Percentiles rank a stretch among this genome's conserved stretches.
Evolutionary conservation across 2,113 vertebrate species (phyloP).

Genomic region (Tympanuchus pallidicinctus): DNA sequence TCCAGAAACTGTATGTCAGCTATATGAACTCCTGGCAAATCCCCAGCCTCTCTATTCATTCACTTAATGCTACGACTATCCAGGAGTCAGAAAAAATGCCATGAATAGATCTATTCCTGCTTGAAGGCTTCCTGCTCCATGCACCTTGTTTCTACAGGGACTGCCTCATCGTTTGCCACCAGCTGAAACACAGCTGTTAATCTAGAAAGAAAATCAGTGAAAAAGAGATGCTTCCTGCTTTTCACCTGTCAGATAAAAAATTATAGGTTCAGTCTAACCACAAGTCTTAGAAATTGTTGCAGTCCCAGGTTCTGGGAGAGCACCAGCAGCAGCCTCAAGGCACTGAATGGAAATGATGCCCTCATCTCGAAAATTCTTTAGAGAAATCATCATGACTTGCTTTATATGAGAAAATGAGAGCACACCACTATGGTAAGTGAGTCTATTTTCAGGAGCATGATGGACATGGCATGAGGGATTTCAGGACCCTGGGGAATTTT

Average conservation of each 20-base stretch:
- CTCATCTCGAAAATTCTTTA: not conserved
- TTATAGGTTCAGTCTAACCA: not conserved
- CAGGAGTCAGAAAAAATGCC: not conserved
- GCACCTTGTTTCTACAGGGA: not conserved
- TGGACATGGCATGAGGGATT: not conserved
- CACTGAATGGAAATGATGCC: not conserved
- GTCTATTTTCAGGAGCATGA: not conserved
- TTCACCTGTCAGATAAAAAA: not conserved
- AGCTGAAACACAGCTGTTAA: not conserved
- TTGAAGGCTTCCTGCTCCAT: not conserved
- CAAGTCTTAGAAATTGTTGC: not conserved
- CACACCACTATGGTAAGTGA: rapidly evolving
- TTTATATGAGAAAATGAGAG: not conserved
- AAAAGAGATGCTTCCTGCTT: not conserved
- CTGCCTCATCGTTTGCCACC: not conserved
- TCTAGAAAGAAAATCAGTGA: not conserved
- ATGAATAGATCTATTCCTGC: not conserved
- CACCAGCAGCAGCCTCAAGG: not conserved
- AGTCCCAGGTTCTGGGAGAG: not conserved
- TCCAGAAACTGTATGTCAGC: conserved; percentile 33
- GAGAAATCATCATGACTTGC: not conserved
- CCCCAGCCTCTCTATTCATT: not conserved
- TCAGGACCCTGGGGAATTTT: not conserved
- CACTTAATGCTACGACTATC: not conserved
- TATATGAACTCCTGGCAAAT: conserved; percentile 22